phyloP scores from a whole-genome alignment of 2,888 invertebrate genomes.

The Entomobrya proxima region DNA sequence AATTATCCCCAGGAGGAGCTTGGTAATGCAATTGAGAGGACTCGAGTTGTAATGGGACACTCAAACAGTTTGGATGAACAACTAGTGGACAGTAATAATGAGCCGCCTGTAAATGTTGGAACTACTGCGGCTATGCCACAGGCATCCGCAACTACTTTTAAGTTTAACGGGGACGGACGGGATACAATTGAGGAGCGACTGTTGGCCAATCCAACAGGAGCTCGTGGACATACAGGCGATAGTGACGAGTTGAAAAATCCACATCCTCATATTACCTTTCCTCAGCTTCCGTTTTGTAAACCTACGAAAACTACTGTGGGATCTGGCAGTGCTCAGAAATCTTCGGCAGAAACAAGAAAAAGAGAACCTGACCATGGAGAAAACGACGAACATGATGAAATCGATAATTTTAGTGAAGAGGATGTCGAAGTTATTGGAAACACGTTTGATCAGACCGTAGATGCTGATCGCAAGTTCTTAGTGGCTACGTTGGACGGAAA shows the following conservation, averaged over 20 bases:
- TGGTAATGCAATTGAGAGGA: neutral
- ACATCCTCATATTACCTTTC: slow-evolving; percentile 58
- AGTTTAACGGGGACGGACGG: neutral
- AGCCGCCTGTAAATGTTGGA: neutral
- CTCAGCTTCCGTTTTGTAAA: slow-evolving; percentile 66
- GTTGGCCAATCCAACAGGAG: neutral
- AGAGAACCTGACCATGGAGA: neutral
- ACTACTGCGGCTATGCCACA: slow-evolving; percentile 15
- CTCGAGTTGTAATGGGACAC: slow-evolving; percentile 34
- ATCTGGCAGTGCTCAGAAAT: neutral
- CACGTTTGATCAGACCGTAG: slow-evolving; percentile 5
- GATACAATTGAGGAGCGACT: slow-evolving; percentile 1
- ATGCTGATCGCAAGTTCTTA: slow-evolving; percentile 80
- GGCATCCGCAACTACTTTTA: neutral
- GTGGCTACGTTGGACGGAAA: slow-evolving; percentile 95
- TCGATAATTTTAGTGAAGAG: neutral
- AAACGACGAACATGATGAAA: neutral
- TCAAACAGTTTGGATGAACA: slow-evolving; percentile 11
- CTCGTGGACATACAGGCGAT: neutral
- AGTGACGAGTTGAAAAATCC: slow-evolving; percentile 32
- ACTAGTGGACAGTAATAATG: neutral
- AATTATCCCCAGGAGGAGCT: neutral
- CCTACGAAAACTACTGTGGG: slow-evolving; percentile 57
- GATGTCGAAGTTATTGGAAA: slow-evolving; percentile 38
- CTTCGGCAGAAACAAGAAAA: neutral